Base-by-base conservation (phyloP, 2,113 vertebrate species). In the Ursus arctos region DNA sequence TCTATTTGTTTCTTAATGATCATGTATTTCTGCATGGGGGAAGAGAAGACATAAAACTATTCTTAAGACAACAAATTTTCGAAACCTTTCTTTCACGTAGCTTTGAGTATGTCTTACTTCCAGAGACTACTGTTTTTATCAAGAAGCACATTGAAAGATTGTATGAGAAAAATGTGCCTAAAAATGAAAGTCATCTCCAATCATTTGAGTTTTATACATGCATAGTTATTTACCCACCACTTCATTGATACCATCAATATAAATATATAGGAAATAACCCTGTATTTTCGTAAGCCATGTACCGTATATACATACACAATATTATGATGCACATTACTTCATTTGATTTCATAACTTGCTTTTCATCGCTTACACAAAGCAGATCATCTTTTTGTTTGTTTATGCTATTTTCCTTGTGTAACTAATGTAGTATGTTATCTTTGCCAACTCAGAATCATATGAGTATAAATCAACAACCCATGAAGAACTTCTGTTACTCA, bases 361-460 rank as follows among this genome's bases (percentile, higher is more conserved):
- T 98, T 95, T 74, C 94, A 94, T 98, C 94, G 92, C 83, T 96
- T 95, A 97, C 51, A 77, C 21, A 85, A 95, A 96, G 87, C 95
- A 96, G 47, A 89, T 91, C 97, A 98, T 97, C 80, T 91, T 97
- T 98, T 98, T 92, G 83, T 98, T 98, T 98, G 92, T n/a, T 88
- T 96, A 14, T 97, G 71, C 82, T 93, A 63, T 97, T 97, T 95
- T 95, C 53, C 86, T 94, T 0, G 0, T 98, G 97, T 97, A 98
- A 98, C 97, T 98, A 97, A 98, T 98, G 97, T 98, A 97, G 67
- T 96, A 96, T 98, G 31, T 94, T 95, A 67, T 95, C 59, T 96
- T 98, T 98, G 96, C 88, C 91, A 97, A 88, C 83, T 97, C n/a
- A 47, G 63, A 96, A 86, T 93, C 43, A 40, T 88, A 84, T 57